Evolutionary conservation across 2,113 vertebrate species (phyloP).

Genomic region (Eretmochelys imbricata): DNA sequence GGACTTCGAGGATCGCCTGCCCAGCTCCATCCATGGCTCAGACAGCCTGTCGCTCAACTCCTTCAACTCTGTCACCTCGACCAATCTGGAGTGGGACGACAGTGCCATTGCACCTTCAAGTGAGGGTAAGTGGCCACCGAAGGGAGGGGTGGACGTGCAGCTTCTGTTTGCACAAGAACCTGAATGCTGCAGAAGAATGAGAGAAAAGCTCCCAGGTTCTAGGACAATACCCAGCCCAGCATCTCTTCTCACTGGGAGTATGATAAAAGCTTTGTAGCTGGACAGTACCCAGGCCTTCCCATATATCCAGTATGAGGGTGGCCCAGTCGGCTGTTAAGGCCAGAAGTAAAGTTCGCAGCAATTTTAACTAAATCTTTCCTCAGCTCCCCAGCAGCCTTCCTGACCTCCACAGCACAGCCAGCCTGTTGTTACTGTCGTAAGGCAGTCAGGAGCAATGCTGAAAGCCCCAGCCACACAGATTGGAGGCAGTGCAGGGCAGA

Average conservation of each 20-base stretch:
- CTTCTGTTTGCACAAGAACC: neutral
- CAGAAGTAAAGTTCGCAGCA: neutral
- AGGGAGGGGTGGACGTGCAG: neutral
- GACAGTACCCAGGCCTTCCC: neutral
- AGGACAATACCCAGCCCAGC: neutral
- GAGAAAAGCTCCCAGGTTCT: neutral
- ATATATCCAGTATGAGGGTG: neutral
- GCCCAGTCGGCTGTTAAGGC: neutral
- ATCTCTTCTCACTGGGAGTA: neutral
- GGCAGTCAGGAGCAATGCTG: rapidly evolving
- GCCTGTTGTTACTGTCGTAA: rapidly evolving
- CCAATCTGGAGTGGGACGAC: constrained; percentile 98
- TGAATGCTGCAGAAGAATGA: neutral
- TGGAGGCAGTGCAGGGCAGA: neutral
- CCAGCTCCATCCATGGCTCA: constrained; percentile 85
- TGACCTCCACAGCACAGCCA: neutral
- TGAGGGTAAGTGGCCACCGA: constrained; percentile 84
- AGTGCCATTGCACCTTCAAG: constrained; percentile 97
- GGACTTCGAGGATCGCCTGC: constrained; percentile 96
- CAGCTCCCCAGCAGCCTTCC: neutral
- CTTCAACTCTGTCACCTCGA: constrained; percentile 96
- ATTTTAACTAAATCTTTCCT: neutral
- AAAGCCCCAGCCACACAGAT: neutral
- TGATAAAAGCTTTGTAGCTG: neutral
- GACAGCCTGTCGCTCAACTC: constrained; percentile 98